Percentiles rank a stretch among this genome's conserved stretches.
These are phyloP conservation scores for Heterodera schachtii DNA, from an alignment of 1,140 invertebrate genomes.

Conservation along the genomic window DNA sequence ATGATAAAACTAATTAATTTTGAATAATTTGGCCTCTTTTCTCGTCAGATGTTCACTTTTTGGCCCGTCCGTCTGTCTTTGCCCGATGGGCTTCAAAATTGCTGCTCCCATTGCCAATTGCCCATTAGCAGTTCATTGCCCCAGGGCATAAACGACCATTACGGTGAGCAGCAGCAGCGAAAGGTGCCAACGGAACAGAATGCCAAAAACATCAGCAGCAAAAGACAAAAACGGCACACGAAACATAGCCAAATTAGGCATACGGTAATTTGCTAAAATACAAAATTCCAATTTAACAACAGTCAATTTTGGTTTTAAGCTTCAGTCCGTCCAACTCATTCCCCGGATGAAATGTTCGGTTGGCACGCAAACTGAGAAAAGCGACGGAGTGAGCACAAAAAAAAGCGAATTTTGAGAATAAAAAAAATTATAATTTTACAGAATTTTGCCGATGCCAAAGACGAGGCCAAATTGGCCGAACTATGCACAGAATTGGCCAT, in stretches of 20 bases:
- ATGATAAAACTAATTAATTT: no score
- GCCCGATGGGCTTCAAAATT: not conserved
- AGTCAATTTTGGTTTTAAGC: not conserved
- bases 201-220: not conserved
- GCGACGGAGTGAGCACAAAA: not conserved
- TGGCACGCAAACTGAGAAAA: not conserved
- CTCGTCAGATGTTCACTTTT: not conserved
- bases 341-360: not conserved
- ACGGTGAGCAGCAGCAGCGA: not conserved
- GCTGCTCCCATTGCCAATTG: not conserved
- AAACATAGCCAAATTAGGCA: not conserved
- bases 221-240: not conserved
- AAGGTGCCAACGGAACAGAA: not conserved
- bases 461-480: not conserved
- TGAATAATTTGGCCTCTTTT: no score
- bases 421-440: not conserved
- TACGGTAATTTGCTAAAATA: not conserved
- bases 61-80: not conserved
- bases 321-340: not conserved
- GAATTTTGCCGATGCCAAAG: not conserved
- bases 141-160: not conserved
- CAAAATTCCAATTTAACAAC: not conserved
- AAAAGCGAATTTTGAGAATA: not conserved
- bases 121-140: not conserved
- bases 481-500: not conserved